Percentiles rank a stretch among this genome's conserved stretches.
phyloP scores from a whole-genome alignment of 2,113 vertebrate species.

The Urocitellus parryii region DNA sequence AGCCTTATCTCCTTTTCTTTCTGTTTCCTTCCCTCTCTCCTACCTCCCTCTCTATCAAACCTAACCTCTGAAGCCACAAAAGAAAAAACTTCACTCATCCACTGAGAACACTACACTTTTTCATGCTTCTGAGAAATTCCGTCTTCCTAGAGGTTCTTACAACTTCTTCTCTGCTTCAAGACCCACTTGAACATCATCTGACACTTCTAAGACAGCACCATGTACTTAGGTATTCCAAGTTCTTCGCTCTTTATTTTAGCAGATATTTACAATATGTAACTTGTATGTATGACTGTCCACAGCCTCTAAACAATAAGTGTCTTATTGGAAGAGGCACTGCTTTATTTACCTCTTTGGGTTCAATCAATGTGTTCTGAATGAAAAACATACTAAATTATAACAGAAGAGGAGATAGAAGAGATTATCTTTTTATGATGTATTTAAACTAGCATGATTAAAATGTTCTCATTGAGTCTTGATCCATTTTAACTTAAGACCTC shows the following conservation, averaged over 20 bases:
- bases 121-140: neutral
- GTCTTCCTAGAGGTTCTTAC: neutral
- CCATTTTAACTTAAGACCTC: constrained; percentile 14
- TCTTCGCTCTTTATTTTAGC: neutral
- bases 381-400: neutral
- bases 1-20: neutral
- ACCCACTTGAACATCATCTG: neutral
- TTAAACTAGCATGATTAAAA: constrained; percentile 27
- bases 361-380: neutral
- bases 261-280: neutral
- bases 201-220: neutral
- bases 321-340: neutral
- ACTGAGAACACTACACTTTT: neutral
- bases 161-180: neutral
- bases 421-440: neutral
- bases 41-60: neutral
- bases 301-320: neutral
- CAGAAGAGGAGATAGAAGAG: neutral
- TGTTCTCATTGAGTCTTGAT: neutral
- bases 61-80: neutral
- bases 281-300: neutral
- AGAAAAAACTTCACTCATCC: neutral
- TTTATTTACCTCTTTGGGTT: neutral
- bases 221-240: neutral
- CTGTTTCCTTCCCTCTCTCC: neutral